A percentile compares a stretch with the other conserved stretches of the same genome.
These are phyloP conservation scores for Folsomia candida DNA, from an alignment of 2,888 invertebrate species.

Conservation along the genomic window DNA sequence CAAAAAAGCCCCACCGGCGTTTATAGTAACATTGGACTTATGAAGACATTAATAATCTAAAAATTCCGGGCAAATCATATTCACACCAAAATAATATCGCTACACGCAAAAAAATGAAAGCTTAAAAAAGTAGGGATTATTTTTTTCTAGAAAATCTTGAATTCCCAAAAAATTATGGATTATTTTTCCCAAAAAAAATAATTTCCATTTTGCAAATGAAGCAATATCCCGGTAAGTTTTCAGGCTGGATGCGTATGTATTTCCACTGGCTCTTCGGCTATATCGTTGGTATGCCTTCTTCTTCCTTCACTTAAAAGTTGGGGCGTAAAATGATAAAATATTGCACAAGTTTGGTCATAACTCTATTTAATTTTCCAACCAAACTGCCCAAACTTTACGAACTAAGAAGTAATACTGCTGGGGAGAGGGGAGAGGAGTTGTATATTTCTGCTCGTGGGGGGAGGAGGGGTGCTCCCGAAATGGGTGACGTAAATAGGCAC, in stretches of 20 bases:
- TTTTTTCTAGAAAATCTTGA: background rate
- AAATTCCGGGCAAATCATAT: background rate
- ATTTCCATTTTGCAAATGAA: background rate
- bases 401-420: background rate
- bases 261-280: too few relatives aligned
- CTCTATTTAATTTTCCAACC: slow-evolving; percentile 43
- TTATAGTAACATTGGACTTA: too few relatives aligned
- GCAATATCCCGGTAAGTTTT: background rate
- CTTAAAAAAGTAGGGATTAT: background rate
- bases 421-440: background rate
- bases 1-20: too few relatives aligned
- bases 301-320: slow-evolving; percentile 11
- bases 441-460: background rate
- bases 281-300: background rate
- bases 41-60: slow-evolving; percentile 15
- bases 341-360: slow-evolving; percentile 46
- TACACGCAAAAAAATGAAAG: background rate
- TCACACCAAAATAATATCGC: background rate
- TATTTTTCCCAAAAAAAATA: background rate
- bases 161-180: background rate
- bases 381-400: background rate
- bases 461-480: background rate
- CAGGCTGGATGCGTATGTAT: too few relatives aligned
- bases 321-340: slow-evolving; percentile 37
- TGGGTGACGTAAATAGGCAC: background rate